phyloP scores from a whole-genome alignment of 2,888 invertebrate species.

The Tipula confusa region DNA sequence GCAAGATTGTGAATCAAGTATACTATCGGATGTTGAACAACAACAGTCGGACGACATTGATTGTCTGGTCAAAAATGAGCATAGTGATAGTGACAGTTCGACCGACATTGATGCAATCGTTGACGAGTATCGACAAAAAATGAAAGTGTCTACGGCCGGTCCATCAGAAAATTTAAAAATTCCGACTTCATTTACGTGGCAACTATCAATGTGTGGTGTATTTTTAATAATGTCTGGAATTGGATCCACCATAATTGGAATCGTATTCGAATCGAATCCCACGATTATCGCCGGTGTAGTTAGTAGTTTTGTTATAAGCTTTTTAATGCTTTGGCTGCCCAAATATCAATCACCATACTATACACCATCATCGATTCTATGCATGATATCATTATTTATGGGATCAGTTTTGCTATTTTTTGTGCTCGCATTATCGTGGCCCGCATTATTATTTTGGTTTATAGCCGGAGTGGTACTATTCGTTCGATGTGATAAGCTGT shows the following conservation, averaged over 20 bases:
- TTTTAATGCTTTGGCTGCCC: slow-evolving; percentile 45
- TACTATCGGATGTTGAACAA: slow-evolving; percentile 47
- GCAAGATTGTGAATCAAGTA: slow-evolving; percentile 46
- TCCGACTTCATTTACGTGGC: slow-evolving; percentile 48
- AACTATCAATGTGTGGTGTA: slow-evolving; percentile 46
- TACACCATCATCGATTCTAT: slow-evolving; percentile 44
- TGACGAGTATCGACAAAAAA: slow-evolving; percentile 68
- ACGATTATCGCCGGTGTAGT: not conserved
- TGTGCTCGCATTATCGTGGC: slow-evolving; percentile 47
- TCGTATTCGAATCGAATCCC: not conserved
- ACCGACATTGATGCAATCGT: slow-evolving; percentile 75
- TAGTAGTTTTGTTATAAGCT: not conserved
- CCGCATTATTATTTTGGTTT: slow-evolving; percentile 47
- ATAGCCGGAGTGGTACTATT: slow-evolving; percentile 42
- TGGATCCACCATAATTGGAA: slow-evolving; percentile 36
- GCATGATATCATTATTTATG: slow-evolving; percentile 42
- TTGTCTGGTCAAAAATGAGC: slow-evolving; percentile 44
- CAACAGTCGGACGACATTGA: slow-evolving; percentile 38
- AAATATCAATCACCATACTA: slow-evolving; percentile 45
- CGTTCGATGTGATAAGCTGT: slow-evolving; percentile 47
- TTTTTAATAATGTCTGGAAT: slow-evolving; percentile 43
- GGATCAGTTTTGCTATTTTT: slow-evolving; percentile 43
- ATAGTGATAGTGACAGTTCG: slow-evolving; percentile 65
- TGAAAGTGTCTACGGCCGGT: slow-evolving; percentile 57
- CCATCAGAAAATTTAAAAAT: slow-evolving; percentile 47